A percentile compares a stretch with the other conserved stretches of the same genome.
Evolutionary conservation across 2,797 vertebrate genomes (phyloP).

Genomic region (Onychomys arenicola): DNA sequence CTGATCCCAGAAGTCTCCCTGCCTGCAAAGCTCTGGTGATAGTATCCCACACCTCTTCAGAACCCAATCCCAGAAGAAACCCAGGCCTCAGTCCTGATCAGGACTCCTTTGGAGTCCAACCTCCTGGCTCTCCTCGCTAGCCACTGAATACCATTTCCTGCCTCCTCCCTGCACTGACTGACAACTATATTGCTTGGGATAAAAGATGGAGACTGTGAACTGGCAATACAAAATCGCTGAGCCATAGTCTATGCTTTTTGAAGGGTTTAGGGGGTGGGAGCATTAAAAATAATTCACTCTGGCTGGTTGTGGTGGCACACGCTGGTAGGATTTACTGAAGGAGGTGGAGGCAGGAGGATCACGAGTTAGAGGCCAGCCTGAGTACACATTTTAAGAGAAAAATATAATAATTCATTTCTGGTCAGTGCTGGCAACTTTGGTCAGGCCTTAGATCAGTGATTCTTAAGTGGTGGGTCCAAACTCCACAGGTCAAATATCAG

Average conservation of each 20-base stretch:
- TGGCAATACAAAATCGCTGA: background rate
- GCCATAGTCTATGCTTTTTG: background rate
- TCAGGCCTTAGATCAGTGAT: background rate
- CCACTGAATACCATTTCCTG: background rate
- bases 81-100: background rate
- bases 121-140: background rate
- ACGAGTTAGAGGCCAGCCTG: too few relatives aligned
- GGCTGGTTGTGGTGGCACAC: too few relatives aligned
- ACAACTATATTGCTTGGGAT: background rate
- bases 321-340: too few relatives aligned
- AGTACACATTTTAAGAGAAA: too few relatives aligned
- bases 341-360: too few relatives aligned
- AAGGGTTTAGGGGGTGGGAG: background rate
- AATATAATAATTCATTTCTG: background rate
- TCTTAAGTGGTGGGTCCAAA: background rate
- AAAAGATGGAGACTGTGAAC: background rate
- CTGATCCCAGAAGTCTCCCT: background rate
- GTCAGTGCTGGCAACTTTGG: rapidly evolving
- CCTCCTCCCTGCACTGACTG: background rate
- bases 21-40: background rate
- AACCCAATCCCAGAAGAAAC: background rate
- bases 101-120: background rate
- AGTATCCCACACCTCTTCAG: background rate
- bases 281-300: background rate
- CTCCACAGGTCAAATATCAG: too few relatives aligned